Evolutionary conservation across 2,113 vertebrate species (phyloP).

Genomic region (Pseudois nayaur): DNA sequence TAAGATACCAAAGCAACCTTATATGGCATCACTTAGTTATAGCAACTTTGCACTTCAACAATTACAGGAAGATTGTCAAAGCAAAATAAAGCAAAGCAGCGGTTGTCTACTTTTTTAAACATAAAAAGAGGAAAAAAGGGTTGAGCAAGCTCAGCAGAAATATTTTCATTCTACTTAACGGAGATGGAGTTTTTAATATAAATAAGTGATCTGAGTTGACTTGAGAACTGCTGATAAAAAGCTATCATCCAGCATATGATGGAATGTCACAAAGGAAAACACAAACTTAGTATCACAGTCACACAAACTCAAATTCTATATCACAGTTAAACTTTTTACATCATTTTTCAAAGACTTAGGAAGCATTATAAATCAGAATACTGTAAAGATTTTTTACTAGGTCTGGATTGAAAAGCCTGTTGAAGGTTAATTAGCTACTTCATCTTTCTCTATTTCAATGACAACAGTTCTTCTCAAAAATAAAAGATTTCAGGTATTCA

Average conservation of each 20-base stretch:
- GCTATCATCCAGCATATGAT: neutral
- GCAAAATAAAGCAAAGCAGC: conserved; percentile 16
- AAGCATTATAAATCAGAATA: conserved; percentile 49
- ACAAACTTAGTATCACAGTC: conserved; percentile 5
- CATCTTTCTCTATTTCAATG: conserved; percentile 40
- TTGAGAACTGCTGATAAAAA: conserved; percentile 19
- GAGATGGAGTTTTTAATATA: neutral
- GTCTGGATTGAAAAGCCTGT: conserved; percentile 23
- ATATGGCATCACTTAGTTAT: neutral
- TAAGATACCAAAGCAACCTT: neutral
- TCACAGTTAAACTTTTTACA: neutral
- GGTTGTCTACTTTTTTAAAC: neutral
- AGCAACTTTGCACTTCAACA: neutral
- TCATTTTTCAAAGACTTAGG: conserved; percentile 45
- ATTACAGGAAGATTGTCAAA: neutral
- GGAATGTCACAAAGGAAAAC: neutral
- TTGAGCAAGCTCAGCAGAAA: neutral
- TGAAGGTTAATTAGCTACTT: conserved; percentile 65
- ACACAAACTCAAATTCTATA: neutral
- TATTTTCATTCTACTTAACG: conserved; percentile 18
- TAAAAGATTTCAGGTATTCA: conserved; percentile 9
- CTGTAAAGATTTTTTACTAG: neutral
- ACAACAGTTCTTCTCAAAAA: conserved; percentile 21
- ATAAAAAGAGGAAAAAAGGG: neutral
- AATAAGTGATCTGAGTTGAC: neutral